Evolutionary conservation across 2,797 vertebrate species (phyloP), one percentile per base, ranked within the genome.

Genomic region (Huso huso): DNA sequence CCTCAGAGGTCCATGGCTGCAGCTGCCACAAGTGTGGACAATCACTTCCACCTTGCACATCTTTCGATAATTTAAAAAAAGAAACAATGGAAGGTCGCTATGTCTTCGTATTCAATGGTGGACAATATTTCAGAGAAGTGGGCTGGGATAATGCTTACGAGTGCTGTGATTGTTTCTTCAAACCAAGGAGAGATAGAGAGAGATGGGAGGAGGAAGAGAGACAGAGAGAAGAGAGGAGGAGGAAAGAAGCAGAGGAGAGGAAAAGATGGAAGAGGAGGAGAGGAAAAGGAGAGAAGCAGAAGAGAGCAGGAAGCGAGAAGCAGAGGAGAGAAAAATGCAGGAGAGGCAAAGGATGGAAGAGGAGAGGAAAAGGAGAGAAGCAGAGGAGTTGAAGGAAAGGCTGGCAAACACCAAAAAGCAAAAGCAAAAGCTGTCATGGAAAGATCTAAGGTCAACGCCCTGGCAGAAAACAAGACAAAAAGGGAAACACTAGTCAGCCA

Each of bases 111-210:
- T 67, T 48, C 11, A 67, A 67, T 8, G 8, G 15, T 6, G 68
- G 68, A 6, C 11, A 69, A 23, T 69, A 69, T 51, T 69, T 63
- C 55, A 49, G 68, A n/a, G 62, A 69, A 12, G 68, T 69, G 18
- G 68, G 68, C 15, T 8, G 37, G 52, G 49, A 63, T 9, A 37
- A 37, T 64, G 10, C 49, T 1, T 11, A 69, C 48, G 62, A 64
- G 37, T 69, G 68, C 13, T 2, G 3, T 4, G n/a, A 60, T 61
- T 69, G 68, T 51, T 69, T 69, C 62, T 0, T 53, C 3, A 49
- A 10, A 37, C 51, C 2, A 8, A 57, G 37, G 49, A 58, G 23
- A 48, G 61, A 64, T 7, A 10, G 48, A 37, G 23, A 63, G 51
- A 57, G 13, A 6, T 9, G 48, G 13, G 49, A 51, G n/a, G 11